These are phyloP conservation scores for Helicolenus hilgendorfi DNA, from an alignment of 2,797 vertebrate species.

Conservation along the genomic window DNA sequence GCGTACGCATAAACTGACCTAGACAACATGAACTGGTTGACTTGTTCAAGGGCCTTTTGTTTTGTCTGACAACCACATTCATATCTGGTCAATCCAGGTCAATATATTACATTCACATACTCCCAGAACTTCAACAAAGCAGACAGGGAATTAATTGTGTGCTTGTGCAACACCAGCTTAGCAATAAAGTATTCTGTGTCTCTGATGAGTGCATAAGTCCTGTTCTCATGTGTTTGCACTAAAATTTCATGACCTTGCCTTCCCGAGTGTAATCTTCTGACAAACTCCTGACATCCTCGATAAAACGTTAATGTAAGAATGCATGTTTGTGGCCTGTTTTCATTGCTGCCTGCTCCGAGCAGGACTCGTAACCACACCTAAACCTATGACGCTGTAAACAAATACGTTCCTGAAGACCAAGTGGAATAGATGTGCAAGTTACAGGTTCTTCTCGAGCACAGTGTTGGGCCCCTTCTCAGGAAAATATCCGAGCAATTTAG, in stretches of 20 bases:
- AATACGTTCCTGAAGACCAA: constrained; percentile 14
- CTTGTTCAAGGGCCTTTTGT: constrained; percentile 67
- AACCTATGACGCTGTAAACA: constrained; percentile 38
- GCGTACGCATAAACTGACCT: constrained; percentile 61
- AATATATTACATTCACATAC: constrained; percentile 62
- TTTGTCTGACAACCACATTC: constrained; percentile 67
- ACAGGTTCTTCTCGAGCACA: constrained; percentile 61
- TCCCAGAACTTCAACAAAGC: constrained; percentile 49
- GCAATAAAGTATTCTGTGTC: constrained; percentile 59
- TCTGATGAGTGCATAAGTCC: constrained; percentile 60
- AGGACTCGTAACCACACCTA: constrained; percentile 61
- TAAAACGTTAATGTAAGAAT: constrained; percentile 59
- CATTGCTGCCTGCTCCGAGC: constrained; percentile 26
- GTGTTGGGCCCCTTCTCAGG: constrained; percentile 12
- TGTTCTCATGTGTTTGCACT: constrained; percentile 76
- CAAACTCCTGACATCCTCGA: constrained; percentile 67
- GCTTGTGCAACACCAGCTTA: constrained; percentile 58
- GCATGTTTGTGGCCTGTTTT: constrained; percentile 38
- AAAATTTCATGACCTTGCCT: constrained; percentile 68
- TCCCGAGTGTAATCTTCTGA: constrained; percentile 42
- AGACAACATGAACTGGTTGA: constrained; percentile 72
- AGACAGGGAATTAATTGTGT: constrained; percentile 60
- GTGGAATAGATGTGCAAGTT: constrained; percentile 25
- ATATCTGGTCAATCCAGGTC: constrained; percentile 61
- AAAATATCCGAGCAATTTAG: constrained; percentile 50